Percentiles rank a stretch among this genome's conserved stretches.
These are phyloP conservation scores for Hirtodrosophila trivittata DNA, from an alignment of 2,888 invertebrate species.

Conservation along the genomic window DNA sequence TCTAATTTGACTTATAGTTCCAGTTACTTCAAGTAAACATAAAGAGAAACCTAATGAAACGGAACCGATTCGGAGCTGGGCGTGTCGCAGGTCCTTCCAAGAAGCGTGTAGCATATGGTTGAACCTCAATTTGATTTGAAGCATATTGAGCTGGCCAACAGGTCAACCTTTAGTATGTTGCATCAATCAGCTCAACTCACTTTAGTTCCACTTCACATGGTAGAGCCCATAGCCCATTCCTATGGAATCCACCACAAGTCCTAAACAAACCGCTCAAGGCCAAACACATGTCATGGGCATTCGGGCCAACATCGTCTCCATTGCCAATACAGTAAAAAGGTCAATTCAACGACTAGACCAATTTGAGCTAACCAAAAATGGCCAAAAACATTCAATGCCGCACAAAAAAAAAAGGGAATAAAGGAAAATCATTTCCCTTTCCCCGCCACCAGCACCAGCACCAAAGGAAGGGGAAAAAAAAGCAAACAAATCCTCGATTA, in stretches of 20 bases:
- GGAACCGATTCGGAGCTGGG: no score
- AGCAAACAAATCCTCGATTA: conserved; percentile 78
- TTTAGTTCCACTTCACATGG: conserved; percentile 35
- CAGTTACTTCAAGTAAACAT: no score
- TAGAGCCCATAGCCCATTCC: conserved; percentile 20
- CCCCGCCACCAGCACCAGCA: no score
- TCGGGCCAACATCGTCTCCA: conserved; percentile 7
- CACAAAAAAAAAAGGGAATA: conserved; percentile 16
- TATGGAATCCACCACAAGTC: conserved; percentile 44
- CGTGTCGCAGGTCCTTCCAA: no score
- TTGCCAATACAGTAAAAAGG: conserved; percentile 58
- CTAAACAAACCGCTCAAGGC: conserved; percentile 76
- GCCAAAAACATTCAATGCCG: conserved; percentile 51
- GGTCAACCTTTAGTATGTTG: conserved; percentile 27
- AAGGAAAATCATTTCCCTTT: neutral
- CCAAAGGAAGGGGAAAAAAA: conserved; percentile 25
- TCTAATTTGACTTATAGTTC: no score
- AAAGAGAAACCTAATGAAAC: no score
- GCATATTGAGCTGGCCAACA: conserved; percentile 52
- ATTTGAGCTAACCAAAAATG: conserved; percentile 57
- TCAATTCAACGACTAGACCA: conserved; percentile 75
- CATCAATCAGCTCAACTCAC: conserved; percentile 28
- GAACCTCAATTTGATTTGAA: conserved; percentile 37
- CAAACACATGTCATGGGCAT: conserved; percentile 74
- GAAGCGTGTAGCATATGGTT: no score